Conservation (phyloP, 2,888 invertebrate genomes). For the Athalia rosae region DNA sequence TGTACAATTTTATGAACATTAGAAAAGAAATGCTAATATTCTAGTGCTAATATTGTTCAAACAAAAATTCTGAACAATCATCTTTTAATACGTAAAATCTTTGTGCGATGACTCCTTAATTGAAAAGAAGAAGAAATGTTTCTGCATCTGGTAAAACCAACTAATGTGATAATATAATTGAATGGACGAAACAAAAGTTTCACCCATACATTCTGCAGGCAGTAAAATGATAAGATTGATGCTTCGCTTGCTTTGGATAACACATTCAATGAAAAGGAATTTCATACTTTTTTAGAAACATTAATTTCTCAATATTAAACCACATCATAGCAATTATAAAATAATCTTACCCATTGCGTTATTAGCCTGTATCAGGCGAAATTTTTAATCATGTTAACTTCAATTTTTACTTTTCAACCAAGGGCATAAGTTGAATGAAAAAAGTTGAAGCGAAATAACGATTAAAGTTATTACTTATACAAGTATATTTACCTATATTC, state of each 20-base stretch:
- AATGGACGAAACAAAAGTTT: slow-evolving; percentile 16
- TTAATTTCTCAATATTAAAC: slow-evolving; percentile 18
- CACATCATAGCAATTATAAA: slow-evolving; percentile 19
- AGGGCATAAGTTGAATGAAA: background rate
- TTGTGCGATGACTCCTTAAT: slow-evolving; percentile 13
- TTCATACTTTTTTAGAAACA: slow-evolving; percentile 30
- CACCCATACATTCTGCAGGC: background rate
- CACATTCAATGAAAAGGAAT: slow-evolving; percentile 8
- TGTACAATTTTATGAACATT: background rate
- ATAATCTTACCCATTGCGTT: slow-evolving; percentile 17
- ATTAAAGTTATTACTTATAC: background rate
- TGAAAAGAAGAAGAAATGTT: background rate
- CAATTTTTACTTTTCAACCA: background rate
- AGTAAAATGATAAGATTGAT: slow-evolving; percentile 8
- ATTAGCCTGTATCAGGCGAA: slow-evolving; percentile 29
- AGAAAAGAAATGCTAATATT: slow-evolving; percentile 15
- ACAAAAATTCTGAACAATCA: background rate
- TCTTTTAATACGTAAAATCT: background rate
- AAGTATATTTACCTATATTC: slow-evolving; percentile 8
- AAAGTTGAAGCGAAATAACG: background rate
- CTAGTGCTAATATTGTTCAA: background rate
- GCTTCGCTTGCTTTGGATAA: slow-evolving; percentile 6
- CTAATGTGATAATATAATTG: slow-evolving; percentile 39
- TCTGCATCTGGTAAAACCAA: slow-evolving; percentile 21
- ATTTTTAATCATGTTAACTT: background rate